Evolutionary conservation across 2,888 invertebrate genomes (phyloP), one percentile per base, ranked within the genome.

Genomic region (Rutpela maculata): DNA sequence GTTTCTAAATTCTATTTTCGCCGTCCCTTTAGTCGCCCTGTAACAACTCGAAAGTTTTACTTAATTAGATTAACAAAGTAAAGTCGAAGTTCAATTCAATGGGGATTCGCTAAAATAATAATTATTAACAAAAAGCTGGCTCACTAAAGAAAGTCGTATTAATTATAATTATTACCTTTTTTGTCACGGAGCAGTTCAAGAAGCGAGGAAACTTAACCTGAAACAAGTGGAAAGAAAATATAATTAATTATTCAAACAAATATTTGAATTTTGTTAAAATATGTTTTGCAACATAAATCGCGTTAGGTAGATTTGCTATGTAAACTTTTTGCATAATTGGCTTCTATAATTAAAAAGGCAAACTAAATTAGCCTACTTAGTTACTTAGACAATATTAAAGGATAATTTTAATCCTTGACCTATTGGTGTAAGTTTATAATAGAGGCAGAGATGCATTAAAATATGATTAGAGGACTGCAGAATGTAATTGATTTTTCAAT

Each of bases 231-330:
- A 63, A 62, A 63, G 62, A 50, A 72, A 63, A 50, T 59, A 57
- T 70, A 60, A 70, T 70, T 62, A 70, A 72, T 72, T 72, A 72
- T 72, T 63, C 62, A 22, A 72, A 72, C 63, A 63, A 72, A 72
- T 72, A 72, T 72, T 72, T 72, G 50, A 72, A 31, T 72, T 72
- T 62, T 72, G 50, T 72, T 59, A 69, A 72, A 62, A 43, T 43
- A 60, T 43, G 62, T 71, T 71, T 71, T 62, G 35, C 62, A 43
- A 26, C 55, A 55, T 50, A 63, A 72, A 72, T 31, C 50, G 50
- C 62, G 35, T 60, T 62, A 72, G 71, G 43, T 38, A 31, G 71
- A 72, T 72, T 63, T 31, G 12, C 26, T 72, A 31, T 19, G 70
- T 22, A 60, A 63, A 63, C 63, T 63, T 50, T 72, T 62, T 62